Conservation (phyloP, 2,797 vertebrate species). For the Apogon hyalosoma region DNA sequence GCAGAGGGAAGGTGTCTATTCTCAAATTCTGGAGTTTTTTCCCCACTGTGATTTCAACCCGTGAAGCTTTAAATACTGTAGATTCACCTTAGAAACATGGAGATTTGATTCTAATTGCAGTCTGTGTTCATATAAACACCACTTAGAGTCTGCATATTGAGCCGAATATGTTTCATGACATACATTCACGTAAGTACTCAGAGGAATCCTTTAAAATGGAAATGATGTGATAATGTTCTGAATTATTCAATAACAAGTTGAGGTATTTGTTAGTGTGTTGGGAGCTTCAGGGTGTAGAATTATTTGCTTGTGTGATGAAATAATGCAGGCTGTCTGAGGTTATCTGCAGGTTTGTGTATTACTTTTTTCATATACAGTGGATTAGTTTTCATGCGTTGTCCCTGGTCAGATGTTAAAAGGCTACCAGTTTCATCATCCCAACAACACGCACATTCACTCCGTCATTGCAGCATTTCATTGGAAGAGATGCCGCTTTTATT, state of each 20-base stretch:
- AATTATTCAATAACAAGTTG: slow-evolving; percentile 30
- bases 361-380: neutral
- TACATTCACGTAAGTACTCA: neutral
- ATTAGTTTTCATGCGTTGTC: too few relatives aligned
- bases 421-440: too few relatives aligned
- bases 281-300: slow-evolving; percentile 1
- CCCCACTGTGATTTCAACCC: too few relatives aligned
- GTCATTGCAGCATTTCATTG: neutral
- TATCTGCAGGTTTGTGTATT: neutral
- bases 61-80: neutral
- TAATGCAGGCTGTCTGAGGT: neutral
- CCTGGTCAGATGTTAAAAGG: too few relatives aligned
- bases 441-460: neutral
- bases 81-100: neutral
- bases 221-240: slow-evolving; percentile 20
- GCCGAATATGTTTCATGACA: neutral
- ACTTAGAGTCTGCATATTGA: neutral
- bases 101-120: neutral
- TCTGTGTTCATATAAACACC: neutral
- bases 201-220: slow-evolving; percentile 7
- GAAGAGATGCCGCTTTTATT: neutral
- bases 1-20: too few relatives aligned
- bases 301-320: slow-evolving; percentile 15
- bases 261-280: neutral
- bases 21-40: too few relatives aligned